phyloP scores from a whole-genome alignment of 2,113 vertebrate genomes.

The Anguilla japonica region DNA sequence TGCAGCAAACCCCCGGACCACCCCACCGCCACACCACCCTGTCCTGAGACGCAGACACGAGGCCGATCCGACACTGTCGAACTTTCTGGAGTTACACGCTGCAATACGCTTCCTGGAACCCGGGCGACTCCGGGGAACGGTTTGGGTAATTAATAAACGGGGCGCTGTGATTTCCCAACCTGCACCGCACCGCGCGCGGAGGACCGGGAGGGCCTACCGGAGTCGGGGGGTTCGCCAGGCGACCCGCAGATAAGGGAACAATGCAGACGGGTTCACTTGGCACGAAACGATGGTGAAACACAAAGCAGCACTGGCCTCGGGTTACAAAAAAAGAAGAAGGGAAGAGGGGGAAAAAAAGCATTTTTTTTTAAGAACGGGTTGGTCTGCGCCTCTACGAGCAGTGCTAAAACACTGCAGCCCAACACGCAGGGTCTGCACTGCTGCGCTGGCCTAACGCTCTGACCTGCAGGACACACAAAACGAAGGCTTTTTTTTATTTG shows the following conservation, averaged over 20 bases:
- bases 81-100: neutral
- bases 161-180: neutral
- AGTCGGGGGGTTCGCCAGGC: neutral
- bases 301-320: constrained; percentile 32
- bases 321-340: constrained; percentile 35
- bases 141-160: neutral
- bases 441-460: neutral
- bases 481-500: neutral
- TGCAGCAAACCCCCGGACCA: neutral
- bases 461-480: neutral
- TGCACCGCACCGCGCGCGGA: neutral
- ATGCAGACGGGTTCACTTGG: constrained; percentile 41
- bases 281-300: constrained; percentile 31
- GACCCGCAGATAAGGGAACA: constrained; percentile 1
- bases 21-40: neutral
- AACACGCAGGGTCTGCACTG: constrained; percentile 24
- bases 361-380: constrained; percentile 22
- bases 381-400: constrained; percentile 34
- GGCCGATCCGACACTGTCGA: neutral
- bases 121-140: neutral
- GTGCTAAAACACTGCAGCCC: neutral
- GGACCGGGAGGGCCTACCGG: neutral
- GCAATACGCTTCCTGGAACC: constrained; percentile 1
- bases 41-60: neutral
- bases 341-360: neutral